phyloP scores from a whole-genome alignment of 2,113 vertebrate genomes.

The Phycodurus eques region DNA sequence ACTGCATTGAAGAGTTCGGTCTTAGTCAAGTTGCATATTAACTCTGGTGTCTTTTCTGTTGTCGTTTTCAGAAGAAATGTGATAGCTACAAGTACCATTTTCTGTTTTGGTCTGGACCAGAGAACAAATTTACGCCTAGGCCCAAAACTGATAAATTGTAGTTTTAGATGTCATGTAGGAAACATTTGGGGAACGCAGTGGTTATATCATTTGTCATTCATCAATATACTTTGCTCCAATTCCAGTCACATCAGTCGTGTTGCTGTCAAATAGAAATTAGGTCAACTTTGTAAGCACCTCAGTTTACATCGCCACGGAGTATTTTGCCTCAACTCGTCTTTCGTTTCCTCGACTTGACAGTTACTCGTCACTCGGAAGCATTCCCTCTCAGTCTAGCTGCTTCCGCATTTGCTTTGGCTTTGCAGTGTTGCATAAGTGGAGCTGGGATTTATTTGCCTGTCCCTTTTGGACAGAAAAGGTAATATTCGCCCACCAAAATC shows the following conservation, averaged over 20 bases:
- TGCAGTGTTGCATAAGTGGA: neutral
- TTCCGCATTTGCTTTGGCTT: neutral
- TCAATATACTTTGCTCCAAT: neutral
- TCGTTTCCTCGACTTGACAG: neutral
- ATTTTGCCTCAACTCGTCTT: neutral
- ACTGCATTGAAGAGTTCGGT: too few species aligned
- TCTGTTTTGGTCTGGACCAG: too few species aligned
- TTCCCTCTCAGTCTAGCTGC: neutral
- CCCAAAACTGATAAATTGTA: too few species aligned
- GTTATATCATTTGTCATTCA: neutral
- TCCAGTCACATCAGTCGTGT: neutral
- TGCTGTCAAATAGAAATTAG: neutral
- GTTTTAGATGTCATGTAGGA: neutral
- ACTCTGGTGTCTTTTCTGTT: too few species aligned
- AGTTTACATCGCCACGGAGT: neutral
- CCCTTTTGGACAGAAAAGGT: too few species aligned
- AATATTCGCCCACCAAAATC: too few species aligned
- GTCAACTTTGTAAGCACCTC: neutral
- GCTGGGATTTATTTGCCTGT: neutral
- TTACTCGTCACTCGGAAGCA: neutral
- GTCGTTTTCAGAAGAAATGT: too few species aligned
- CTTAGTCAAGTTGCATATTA: too few species aligned
- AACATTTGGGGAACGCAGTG: neutral
- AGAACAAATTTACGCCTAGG: too few species aligned
- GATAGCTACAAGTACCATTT: too few species aligned